Conservation (phyloP, 2,113 vertebrate species). For the Willisornis vidua region DNA sequence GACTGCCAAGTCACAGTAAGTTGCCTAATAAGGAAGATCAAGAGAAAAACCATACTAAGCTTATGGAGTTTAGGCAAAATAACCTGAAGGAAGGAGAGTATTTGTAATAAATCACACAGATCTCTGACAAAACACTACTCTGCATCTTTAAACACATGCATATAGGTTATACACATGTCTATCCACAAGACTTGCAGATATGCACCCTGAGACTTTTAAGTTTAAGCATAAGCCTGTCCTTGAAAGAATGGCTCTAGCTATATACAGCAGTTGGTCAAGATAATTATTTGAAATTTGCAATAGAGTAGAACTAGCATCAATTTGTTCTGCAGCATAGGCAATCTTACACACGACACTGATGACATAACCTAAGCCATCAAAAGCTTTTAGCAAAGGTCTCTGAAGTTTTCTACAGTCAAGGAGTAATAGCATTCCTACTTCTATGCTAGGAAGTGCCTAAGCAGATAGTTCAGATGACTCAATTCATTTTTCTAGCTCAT, state of each 20-base stretch:
- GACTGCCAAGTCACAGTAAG: neutral
- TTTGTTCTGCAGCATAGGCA: neutral
- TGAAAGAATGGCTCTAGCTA: neutral
- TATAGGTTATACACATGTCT: neutral
- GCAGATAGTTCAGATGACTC: neutral
- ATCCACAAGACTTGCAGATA: neutral
- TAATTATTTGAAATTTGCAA: neutral
- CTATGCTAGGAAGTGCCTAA: neutral
- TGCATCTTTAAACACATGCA: neutral
- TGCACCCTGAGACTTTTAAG: neutral
- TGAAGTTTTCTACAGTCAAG: neutral
- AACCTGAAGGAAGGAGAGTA: neutral
- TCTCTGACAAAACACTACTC: neutral
- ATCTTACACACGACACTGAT: neutral
- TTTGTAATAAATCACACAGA: neutral
- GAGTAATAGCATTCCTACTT: neutral
- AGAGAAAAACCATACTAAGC: neutral
- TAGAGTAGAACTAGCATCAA: neutral
- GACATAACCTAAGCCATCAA: rapidly evolving
- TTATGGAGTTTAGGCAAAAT: neutral
- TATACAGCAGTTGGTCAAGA: neutral
- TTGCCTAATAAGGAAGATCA: neutral
- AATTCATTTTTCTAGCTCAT: neutral
- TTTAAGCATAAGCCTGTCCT: neutral
- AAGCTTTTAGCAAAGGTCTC: neutral